These are phyloP conservation scores for Xenopus petersii DNA, from an alignment of 2,797 vertebrate species.

Conservation along the genomic window DNA sequence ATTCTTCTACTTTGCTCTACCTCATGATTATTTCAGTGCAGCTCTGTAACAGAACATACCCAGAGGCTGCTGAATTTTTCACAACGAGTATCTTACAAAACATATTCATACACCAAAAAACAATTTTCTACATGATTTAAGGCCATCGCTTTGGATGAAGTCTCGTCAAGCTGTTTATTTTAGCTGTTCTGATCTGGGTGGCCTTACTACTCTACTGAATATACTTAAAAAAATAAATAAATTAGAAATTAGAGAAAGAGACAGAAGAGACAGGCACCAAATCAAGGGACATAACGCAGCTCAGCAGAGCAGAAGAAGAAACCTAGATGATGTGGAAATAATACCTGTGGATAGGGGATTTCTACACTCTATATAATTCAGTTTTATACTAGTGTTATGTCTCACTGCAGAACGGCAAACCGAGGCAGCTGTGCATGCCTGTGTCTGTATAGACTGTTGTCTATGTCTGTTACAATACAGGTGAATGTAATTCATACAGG, in stretches of 20 bases:
- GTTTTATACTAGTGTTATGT: conserved; percentile 19
- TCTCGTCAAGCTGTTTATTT: conserved; percentile 38
- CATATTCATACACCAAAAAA: conserved; percentile 40
- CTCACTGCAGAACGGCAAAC: conserved; percentile 5
- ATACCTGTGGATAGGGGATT: conserved; percentile 11
- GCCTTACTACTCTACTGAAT: conserved; percentile 12
- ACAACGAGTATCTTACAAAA: conserved; percentile 22
- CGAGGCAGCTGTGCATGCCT: conserved; percentile 6
- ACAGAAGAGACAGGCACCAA: conserved; percentile 16
- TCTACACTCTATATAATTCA: conserved; percentile 25
- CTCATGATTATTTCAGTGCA: conserved; percentile 23
- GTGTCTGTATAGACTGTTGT: neutral
- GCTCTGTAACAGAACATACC: conserved; percentile 12
- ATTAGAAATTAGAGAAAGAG: conserved; percentile 12
- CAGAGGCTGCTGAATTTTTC: conserved; percentile 23
- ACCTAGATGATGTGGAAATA: conserved; percentile 41
- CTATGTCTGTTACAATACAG: neutral
- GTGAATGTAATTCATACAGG: neutral
- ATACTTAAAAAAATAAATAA: conserved; percentile 17
- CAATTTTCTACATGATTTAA: conserved; percentile 46
- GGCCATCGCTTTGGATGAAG: conserved; percentile 40
- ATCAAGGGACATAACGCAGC: conserved; percentile 18
- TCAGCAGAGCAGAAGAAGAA: conserved; percentile 29
- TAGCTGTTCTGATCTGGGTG: conserved; percentile 18
- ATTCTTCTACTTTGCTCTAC: neutral